phyloP scores from a whole-genome alignment of 2,113 vertebrate genomes.

The Channa argus region DNA sequence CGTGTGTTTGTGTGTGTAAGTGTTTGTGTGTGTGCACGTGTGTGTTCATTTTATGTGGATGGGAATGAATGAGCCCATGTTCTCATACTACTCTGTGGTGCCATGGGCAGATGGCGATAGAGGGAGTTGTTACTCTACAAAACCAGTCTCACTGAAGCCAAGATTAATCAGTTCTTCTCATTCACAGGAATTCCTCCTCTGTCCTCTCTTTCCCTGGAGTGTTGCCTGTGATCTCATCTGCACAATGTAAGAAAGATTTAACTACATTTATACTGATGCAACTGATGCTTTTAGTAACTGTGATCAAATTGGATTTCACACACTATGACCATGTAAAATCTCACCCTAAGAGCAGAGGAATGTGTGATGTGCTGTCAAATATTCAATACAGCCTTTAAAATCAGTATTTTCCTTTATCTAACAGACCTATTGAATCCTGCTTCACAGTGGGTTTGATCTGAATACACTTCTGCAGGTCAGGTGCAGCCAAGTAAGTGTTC shows the following conservation, averaged over 20 bases:
- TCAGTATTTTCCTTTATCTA: conserved; percentile 5
- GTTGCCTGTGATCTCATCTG: conserved; percentile 42
- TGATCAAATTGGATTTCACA: neutral
- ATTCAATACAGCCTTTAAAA: neutral
- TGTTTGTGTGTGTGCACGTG: neutral
- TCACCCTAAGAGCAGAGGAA: neutral
- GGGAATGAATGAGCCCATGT: neutral
- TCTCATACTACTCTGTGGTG: conserved; percentile 2
- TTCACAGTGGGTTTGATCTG: conserved; percentile 15
- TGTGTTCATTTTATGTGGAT: neutral
- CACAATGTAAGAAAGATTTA: conserved; percentile 45
- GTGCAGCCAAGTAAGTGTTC: conserved; percentile 53
- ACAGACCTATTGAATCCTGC: conserved; percentile 44
- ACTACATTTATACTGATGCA: neutral
- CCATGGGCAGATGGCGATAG: conserved; percentile 27
- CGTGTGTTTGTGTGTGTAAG: neutral
- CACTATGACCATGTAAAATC: neutral
- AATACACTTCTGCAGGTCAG: conserved; percentile 30
- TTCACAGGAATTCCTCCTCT: conserved; percentile 51
- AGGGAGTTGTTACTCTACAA: conserved; percentile 39
- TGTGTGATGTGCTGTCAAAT: neutral
- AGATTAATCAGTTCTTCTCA: conserved; percentile 11
- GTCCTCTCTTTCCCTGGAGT: conserved; percentile 20
- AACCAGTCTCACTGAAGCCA: neutral
- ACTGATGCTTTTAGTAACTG: neutral